These are phyloP conservation scores for Calliphora vomitoria DNA, from an alignment of 2,888 invertebrate genomes.

Conservation along the genomic window DNA sequence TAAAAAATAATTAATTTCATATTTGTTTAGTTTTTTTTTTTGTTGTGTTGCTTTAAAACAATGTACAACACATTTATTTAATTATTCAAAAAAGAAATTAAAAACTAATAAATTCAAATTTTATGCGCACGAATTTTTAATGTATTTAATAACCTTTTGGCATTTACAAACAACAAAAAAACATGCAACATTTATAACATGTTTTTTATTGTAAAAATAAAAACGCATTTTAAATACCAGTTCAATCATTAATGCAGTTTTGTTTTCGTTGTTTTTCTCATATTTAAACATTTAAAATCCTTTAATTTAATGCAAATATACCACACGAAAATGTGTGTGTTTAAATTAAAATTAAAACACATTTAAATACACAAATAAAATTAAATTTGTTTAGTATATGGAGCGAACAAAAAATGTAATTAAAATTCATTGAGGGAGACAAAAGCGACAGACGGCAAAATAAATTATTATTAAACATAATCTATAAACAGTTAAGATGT, in stretches of 20 bases:
- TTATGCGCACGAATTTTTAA: conserved; percentile 13
- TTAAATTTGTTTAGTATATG: neutral
- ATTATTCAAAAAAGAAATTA: neutral
- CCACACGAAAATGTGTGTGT: neutral
- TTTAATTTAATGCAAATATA: conserved; percentile 31
- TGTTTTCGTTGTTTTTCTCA: neutral
- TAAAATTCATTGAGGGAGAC: neutral
- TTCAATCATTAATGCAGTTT: conserved; percentile 12
- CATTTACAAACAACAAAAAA: neutral
- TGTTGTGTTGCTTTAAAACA: neutral
- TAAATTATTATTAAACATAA: too few species aligned
- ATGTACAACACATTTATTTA: neutral
- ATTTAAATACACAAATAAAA: conserved; percentile 12
- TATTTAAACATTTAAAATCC: neutral
- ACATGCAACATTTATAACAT: neutral
- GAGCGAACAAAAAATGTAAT: neutral
- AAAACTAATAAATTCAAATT: neutral
- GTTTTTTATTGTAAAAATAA: neutral
- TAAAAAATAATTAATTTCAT: too few species aligned
- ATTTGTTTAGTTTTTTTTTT: too few species aligned
- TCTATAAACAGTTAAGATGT: too few species aligned
- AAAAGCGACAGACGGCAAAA: too few species aligned
- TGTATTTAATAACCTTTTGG: conserved; percentile 12
- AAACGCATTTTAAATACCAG: conserved; percentile 21
- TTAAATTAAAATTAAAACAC: conserved; percentile 34